Evolutionary conservation across 2,888 invertebrate genomes (phyloP).

Genomic region (Mactromeris polynyma): DNA sequence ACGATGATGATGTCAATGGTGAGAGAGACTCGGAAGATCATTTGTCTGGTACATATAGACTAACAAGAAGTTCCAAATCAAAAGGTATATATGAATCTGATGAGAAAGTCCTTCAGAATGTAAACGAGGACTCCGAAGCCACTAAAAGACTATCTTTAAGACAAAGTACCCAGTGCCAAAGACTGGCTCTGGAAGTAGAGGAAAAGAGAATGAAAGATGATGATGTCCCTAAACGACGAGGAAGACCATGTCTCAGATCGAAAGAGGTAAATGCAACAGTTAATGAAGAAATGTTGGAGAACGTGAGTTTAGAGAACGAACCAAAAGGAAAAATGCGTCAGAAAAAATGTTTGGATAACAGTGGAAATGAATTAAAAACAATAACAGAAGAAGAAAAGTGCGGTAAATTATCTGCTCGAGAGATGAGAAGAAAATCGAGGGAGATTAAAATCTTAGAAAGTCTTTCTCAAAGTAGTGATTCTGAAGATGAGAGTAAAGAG

Average conservation of each 20-base stretch:
- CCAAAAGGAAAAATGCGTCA: not conserved
- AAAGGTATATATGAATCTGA: not conserved
- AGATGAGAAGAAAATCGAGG: conserved; percentile 39
- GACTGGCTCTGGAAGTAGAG: conserved; percentile 71
- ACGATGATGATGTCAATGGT: conserved; percentile 83
- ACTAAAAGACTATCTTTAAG: conserved; percentile 64
- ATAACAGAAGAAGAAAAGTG: not conserved
- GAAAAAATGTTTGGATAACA: not conserved
- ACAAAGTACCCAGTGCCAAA: conserved; percentile 67
- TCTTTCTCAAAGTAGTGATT: conserved; percentile 39
- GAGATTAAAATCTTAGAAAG: conserved; percentile 25
- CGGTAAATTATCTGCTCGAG: conserved; percentile 20
- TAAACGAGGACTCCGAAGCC: conserved; percentile 2
- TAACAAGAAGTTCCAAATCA: conserved; percentile 10
- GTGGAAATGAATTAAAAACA: conserved; percentile 5
- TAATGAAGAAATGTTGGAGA: not conserved
- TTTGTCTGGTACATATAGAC: not conserved
- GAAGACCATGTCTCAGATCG: conserved; percentile 20
- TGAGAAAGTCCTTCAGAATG: not conserved
- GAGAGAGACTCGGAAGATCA: conserved; percentile 51
- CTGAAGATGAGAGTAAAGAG: conserved; percentile 34
- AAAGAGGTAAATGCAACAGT: not conserved
- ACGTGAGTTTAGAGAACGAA: not conserved
- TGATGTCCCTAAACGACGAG: conserved; percentile 29
- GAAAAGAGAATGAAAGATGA: conserved; percentile 66